Conservation (phyloP, 2,888 invertebrate species). For the Petrophora chlorosata region DNA sequence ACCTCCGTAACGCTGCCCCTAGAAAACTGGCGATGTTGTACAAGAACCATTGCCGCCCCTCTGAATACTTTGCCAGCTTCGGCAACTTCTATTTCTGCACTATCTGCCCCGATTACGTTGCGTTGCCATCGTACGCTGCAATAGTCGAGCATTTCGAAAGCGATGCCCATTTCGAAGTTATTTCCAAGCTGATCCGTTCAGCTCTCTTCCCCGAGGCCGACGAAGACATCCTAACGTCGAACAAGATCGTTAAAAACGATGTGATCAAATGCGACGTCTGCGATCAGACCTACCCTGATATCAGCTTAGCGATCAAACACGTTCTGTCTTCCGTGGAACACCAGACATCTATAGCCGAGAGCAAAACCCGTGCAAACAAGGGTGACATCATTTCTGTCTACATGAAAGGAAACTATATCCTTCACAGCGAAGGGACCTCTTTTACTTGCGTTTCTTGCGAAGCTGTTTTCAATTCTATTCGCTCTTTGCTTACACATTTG, state of each 20-base stretch:
- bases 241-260: slow-evolving; percentile 50
- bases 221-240: slow-evolving; percentile 48
- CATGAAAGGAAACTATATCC: slow-evolving; percentile 68
- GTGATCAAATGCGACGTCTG: slow-evolving; percentile 61
- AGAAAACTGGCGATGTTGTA: slow-evolving; percentile 66
- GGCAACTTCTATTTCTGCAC: slow-evolving; percentile 74
- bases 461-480: slow-evolving; percentile 66
- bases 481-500: slow-evolving; percentile 66
- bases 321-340: slow-evolving; percentile 61
- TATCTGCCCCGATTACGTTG: slow-evolving; percentile 65
- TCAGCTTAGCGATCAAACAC: slow-evolving; percentile 58
- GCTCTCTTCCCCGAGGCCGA: slow-evolving; percentile 61
- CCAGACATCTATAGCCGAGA: slow-evolving; percentile 57
- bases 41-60: slow-evolving; percentile 70
- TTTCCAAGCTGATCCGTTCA: slow-evolving; percentile 61
- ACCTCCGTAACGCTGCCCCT: slow-evolving; percentile 74
- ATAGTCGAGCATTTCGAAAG: slow-evolving; percentile 75
- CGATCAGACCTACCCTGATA: slow-evolving; percentile 51
- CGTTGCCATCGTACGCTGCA: slow-evolving; percentile 70
- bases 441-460: slow-evolving; percentile 65
- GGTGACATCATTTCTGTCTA: slow-evolving; percentile 75
- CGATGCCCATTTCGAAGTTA: slow-evolving; percentile 59
- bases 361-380: slow-evolving; percentile 50
- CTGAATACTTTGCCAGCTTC: slow-evolving; percentile 75
- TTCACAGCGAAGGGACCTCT: slow-evolving; percentile 66